Conservation (phyloP, 2,888 invertebrate genomes). For the Limnephilus auricula region DNA sequence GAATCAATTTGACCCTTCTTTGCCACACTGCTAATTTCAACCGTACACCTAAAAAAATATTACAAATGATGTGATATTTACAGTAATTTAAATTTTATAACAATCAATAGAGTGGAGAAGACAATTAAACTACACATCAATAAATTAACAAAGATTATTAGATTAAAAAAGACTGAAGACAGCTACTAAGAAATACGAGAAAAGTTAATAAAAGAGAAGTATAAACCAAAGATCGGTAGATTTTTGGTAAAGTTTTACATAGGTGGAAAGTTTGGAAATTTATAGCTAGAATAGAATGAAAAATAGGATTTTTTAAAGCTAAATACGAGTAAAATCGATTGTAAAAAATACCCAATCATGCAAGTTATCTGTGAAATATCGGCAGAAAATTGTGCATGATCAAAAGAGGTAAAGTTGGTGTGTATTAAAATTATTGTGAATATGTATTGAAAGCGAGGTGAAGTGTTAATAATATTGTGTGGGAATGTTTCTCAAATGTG, state of each 20-base stretch:
- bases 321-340: neutral
- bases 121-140: neutral
- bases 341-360: neutral
- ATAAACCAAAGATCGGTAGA: neutral
- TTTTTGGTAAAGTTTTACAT: neutral
- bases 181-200: neutral
- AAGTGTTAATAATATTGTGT: neutral
- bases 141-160: neutral
- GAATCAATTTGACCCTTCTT: conserved; percentile 85
- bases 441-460: neutral
- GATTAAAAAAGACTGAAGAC: neutral
- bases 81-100: neutral
- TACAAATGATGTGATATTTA: neutral
- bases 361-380: neutral
- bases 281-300: neutral
- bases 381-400: neutral
- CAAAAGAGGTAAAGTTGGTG: neutral
- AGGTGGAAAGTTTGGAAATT: neutral
- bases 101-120: neutral
- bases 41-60: conserved; percentile 79
- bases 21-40: conserved; percentile 84
- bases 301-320: neutral
- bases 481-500: neutral
- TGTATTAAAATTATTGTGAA: neutral
- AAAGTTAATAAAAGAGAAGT: neutral